A percentile compares a stretch with the other conserved stretches of the same genome.
phyloP scores from a whole-genome alignment of 1,140 invertebrate genomes.

The Drosophila rhopaloa region DNA sequence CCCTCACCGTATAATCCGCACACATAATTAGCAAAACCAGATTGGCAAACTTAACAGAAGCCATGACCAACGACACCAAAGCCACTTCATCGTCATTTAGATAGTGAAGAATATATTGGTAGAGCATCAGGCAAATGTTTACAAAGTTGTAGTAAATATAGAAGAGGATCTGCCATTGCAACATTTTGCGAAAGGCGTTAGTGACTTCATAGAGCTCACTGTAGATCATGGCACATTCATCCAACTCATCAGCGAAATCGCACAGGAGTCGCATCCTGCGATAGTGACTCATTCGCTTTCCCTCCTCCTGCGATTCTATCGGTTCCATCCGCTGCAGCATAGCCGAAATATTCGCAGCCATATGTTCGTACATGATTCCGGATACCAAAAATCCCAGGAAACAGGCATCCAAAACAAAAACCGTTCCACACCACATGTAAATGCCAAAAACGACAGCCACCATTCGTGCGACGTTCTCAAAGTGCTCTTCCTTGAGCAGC shows the following conservation, averaged over 20 bases:
- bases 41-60: constrained; percentile 57
- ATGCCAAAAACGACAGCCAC: constrained; percentile 33
- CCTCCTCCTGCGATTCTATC: constrained; percentile 40
- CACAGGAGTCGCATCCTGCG: constrained; percentile 58
- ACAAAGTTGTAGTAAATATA: constrained; percentile 75
- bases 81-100: constrained; percentile 35
- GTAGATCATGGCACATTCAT: constrained; percentile 58
- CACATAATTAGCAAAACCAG: constrained; percentile 67
- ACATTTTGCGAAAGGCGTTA: constrained; percentile 45
- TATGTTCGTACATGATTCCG: constrained; percentile 62
- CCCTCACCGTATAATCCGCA: constrained; percentile 54
- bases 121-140: constrained; percentile 63
- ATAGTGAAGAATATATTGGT: constrained; percentile 58
- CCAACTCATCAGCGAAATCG: constrained; percentile 62
- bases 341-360: constrained; percentile 52
- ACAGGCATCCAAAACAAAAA: constrained; percentile 65
- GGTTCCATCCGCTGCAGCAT: constrained; percentile 55
- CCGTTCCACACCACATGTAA: constrained; percentile 72
- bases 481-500: constrained; percentile 12
- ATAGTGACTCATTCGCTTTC: constrained; percentile 40
- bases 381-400: constrained; percentile 69
- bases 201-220: constrained; percentile 61
- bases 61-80: constrained; percentile 40
- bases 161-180: constrained; percentile 73
- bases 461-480: not conserved